These are phyloP conservation scores for Drosophila falleni DNA, from an alignment of 2,888 invertebrate genomes.

Conservation along the genomic window DNA sequence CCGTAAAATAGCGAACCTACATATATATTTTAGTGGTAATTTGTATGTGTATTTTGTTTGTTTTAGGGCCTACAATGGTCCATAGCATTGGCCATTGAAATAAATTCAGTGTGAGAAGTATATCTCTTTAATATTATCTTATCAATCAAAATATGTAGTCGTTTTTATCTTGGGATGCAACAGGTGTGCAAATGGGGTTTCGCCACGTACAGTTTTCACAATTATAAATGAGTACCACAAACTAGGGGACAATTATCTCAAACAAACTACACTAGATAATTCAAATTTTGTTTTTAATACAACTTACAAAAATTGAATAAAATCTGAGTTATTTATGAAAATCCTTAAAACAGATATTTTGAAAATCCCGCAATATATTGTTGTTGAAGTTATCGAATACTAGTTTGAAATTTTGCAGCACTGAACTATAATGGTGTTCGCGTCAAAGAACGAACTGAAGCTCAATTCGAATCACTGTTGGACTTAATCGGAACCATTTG, in stretches of 20 bases:
- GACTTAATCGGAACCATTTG: too few species aligned
- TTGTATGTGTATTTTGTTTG: conserved; percentile 63
- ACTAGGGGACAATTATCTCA: not conserved
- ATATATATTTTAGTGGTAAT: conserved; percentile 61
- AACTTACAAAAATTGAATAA: too few species aligned
- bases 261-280: too few species aligned
- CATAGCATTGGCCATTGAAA: conserved; percentile 56
- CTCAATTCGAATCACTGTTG: too few species aligned
- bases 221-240: not conserved
- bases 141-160: conserved; percentile 14
- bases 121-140: conserved; percentile 23
- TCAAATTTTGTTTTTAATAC: too few species aligned
- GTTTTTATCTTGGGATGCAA: conserved; percentile 22
- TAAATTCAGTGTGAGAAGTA: conserved; percentile 70
- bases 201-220: not conserved
- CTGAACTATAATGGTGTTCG: too few species aligned
- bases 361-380: not conserved
- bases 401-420: not conserved
- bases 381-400: conserved; percentile 11
- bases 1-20: conserved; percentile 31
- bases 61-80: conserved; percentile 44
- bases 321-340: not conserved
- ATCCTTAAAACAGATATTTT: not conserved
- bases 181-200: conserved; percentile 4
- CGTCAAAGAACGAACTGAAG: too few species aligned